A percentile compares a stretch with the other conserved stretches of the same genome.
Evolutionary conservation across 2,797 vertebrate genomes (phyloP).

Genomic region (Staurois parvus): DNA sequence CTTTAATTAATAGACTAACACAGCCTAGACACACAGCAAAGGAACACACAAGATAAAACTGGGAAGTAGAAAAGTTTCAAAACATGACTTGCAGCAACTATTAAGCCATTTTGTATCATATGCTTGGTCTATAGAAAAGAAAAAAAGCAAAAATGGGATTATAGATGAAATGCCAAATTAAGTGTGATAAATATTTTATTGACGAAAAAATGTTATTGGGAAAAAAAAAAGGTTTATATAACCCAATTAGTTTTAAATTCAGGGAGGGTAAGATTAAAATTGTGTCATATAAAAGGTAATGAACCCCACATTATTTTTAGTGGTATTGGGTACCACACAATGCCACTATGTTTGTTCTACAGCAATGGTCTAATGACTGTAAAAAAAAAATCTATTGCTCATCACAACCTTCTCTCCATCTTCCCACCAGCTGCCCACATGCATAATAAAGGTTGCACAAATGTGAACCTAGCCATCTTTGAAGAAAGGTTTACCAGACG

Average conservation of each 20-base stretch:
- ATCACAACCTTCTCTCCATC: too few relatives aligned
- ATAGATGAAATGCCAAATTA: neutral
- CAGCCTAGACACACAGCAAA: constrained; percentile 10
- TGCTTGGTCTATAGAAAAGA: constrained; percentile 11
- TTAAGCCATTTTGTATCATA: constrained; percentile 23
- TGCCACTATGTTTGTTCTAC: too few relatives aligned
- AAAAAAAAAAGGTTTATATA: neutral
- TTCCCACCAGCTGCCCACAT: too few relatives aligned
- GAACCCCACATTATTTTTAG: too few relatives aligned
- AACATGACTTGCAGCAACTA: constrained; percentile 22
- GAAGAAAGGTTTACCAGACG: too few relatives aligned
- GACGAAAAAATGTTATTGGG: neutral
- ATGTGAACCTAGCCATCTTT: too few relatives aligned
- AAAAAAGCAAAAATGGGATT: neutral
- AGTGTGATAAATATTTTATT: neutral
- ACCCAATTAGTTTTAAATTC: neutral
- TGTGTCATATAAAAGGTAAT: neutral
- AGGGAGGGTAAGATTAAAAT: neutral
- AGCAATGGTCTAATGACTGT: too few relatives aligned
- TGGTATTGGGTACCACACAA: too few relatives aligned
- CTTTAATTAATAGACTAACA: constrained; percentile 49
- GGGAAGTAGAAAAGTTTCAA: constrained; percentile 9
- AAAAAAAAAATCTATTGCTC: too few relatives aligned
- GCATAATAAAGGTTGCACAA: too few relatives aligned
- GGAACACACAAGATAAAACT: constrained; percentile 23